Evolutionary conservation across 2,113 vertebrate species (phyloP), one percentile per base, ranked within the genome.

Genomic region (Holacanthus passer): DNA sequence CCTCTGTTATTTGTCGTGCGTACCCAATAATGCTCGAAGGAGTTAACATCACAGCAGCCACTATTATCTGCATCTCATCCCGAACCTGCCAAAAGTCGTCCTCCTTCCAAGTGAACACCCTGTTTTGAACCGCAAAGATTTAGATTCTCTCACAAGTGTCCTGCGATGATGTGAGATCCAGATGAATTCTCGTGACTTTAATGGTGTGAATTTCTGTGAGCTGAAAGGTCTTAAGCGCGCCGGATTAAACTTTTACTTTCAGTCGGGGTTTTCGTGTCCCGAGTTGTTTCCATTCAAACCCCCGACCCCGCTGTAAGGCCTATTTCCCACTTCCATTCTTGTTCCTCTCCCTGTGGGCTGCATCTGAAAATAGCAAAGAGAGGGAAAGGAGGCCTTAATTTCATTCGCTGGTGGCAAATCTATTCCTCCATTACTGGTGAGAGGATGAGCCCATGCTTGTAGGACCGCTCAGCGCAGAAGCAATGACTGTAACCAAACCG

Each of bases 281-380:
- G 24, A 66, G 43, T 66, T 74, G 83, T 77, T 82, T 85, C 68
- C 79, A 78, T 81, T 77, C 59, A 75, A 83, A 78, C 48, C 4
- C 53, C 53, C 14, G 74, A 77, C 71, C 70, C 82, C 1, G 14
- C 68, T 71, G 29, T 77, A 80, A 86, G 81, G 67, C 82, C 65
- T 39, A 70, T 85, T 87, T 88, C 90, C 83, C 81, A 68, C 82
- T 87, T 87, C 55, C 85, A 70, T 69, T 84, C 87, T 79, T 59
- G 73, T 65, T 73, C 59, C 32, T 70, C n/a, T 89, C 91, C 75
- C 85, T 9, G 56, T 85, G 80, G 91, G 79, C 87, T 79, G 64
- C 71, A 79, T 83, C 88, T 87, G 83, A 92, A 91, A 93, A 91
- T 87, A 91, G 91, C 89, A 84, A 77, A 82, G 78, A 84, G 77